Conservation (phyloP, 2,888 invertebrate species). For the Syritta pipiens region DNA sequence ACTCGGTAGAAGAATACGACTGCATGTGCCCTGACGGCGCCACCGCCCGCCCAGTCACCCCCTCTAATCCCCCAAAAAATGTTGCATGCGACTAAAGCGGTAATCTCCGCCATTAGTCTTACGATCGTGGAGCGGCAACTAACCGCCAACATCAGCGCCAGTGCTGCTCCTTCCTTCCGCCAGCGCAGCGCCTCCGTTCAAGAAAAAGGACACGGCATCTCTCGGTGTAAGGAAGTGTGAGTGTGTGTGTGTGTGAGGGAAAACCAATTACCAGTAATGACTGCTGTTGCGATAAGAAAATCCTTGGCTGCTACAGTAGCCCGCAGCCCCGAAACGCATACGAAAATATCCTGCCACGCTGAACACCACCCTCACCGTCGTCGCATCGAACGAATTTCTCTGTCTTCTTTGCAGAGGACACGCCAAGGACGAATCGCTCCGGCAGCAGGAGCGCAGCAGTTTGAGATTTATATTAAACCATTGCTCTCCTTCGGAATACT, state of each 20-base stretch:
- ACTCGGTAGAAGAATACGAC: constrained; percentile 4
- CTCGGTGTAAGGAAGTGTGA: too few relatives aligned
- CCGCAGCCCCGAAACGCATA: constrained; percentile 59
- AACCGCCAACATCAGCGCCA: constrained; percentile 51
- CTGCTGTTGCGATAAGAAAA: constrained; percentile 72
- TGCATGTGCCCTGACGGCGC: not conserved
- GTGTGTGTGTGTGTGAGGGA: constrained; percentile 34
- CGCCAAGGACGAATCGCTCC: constrained; percentile 64
- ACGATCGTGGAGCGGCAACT: constrained; percentile 53
- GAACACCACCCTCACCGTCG: not conserved
- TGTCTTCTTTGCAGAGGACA: constrained; percentile 51
- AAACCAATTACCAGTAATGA: constrained; percentile 78
- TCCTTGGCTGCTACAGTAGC: constrained; percentile 46
- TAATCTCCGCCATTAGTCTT: constrained; percentile 67
- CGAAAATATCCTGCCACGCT: constrained; percentile 65
- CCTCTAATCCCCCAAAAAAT: constrained; percentile 62
- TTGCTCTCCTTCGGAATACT: constrained; percentile 69
- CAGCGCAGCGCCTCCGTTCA: constrained; percentile 18
- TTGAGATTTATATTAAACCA: constrained; percentile 70
- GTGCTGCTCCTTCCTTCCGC: constrained; percentile 51
- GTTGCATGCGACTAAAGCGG: constrained; percentile 66
- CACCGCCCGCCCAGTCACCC: constrained; percentile 18
- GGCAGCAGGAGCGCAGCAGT: constrained; percentile 43
- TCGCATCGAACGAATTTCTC: not conserved
- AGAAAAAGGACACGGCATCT: not conserved